Conservation (phyloP, 2,113 vertebrate species). For the Drymodes brunneopygia region DNA sequence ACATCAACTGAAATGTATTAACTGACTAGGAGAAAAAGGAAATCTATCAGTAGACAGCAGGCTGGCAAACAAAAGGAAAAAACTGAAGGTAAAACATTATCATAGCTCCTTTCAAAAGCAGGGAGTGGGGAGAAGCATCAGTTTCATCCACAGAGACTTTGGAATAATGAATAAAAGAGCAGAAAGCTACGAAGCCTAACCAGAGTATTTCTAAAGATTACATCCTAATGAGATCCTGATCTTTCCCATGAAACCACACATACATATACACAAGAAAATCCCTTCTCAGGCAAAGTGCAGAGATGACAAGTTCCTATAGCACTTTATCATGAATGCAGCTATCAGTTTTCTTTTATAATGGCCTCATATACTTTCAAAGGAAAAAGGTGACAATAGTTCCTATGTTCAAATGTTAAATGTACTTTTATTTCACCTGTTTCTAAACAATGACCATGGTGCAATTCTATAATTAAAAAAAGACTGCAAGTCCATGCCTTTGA, state of each 20-base stretch:
- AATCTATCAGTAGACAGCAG: not conserved
- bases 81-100: not conserved
- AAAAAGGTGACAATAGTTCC: conserved; percentile 1
- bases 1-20: not conserved
- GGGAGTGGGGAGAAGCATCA: not conserved
- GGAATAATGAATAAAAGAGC: conserved; percentile 10
- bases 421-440: not conserved
- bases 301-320: conserved; percentile 9
- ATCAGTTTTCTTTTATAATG: not conserved
- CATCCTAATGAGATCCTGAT: not conserved
- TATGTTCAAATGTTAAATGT: not conserved
- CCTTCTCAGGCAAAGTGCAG: not conserved
- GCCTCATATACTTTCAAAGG: not conserved
- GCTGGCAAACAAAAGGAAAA: not conserved
- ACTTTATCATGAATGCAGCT: not conserved
- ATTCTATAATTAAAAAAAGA: not conserved
- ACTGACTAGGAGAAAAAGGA: not conserved
- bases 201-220: not conserved
- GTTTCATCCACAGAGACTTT: not conserved
- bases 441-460: not conserved
- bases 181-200: not conserved
- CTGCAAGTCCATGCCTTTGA: not conserved
- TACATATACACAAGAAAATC: not conserved
- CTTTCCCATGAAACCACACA: conserved; percentile 1
- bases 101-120: not conserved